Evolutionary conservation across 2,113 vertebrate genomes (phyloP).

Genomic region (Mandrillus leucophaeus): DNA sequence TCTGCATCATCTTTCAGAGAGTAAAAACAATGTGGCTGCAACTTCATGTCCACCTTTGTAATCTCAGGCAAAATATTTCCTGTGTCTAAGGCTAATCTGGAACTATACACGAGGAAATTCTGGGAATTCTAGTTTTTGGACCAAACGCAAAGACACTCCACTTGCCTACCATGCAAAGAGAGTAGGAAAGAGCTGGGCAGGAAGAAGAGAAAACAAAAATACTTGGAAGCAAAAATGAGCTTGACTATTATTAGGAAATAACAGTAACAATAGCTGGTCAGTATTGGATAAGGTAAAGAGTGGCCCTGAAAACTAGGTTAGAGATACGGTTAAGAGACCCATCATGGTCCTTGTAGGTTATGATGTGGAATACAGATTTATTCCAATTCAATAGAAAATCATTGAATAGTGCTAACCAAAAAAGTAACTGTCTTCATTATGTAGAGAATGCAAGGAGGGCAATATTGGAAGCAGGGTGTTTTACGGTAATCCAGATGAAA

Average conservation of each 20-base stretch:
- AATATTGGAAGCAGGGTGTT: background rate
- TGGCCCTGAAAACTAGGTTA: background rate
- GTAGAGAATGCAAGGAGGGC: background rate
- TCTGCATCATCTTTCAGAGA: background rate
- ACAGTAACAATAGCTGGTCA: background rate
- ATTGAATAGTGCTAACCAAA: background rate
- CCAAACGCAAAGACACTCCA: background rate
- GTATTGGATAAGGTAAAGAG: background rate
- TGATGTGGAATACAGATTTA: background rate
- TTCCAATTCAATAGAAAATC: background rate
- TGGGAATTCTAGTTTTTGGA: background rate
- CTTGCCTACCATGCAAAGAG: background rate
- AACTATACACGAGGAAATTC: background rate
- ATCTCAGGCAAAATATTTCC: background rate
- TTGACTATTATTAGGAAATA: background rate
- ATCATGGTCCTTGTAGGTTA: background rate
- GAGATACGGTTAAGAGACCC: background rate
- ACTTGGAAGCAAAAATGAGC: background rate
- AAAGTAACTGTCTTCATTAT: background rate
- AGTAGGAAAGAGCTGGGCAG: background rate
- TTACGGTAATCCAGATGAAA: background rate
- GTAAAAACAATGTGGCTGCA: background rate
- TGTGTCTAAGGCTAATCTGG: background rate
- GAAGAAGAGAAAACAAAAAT: background rate
- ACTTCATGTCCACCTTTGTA: background rate